phyloP scores from a whole-genome alignment of 1,140 invertebrate genomes.

The Pogonomyrmex californicus region DNA sequence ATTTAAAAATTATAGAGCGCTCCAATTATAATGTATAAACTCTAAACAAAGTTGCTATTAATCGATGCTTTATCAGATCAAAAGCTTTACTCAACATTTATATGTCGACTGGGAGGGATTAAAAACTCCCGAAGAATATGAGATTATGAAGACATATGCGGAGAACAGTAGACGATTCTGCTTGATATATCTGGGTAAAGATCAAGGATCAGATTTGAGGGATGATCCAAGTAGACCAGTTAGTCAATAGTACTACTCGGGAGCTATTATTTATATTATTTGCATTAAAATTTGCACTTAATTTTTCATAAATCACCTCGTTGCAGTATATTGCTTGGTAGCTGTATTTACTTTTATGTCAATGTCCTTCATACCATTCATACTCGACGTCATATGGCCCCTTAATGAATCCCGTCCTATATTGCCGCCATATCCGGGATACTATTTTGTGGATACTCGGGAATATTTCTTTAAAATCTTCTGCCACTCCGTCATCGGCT shows the following conservation, averaged over 20 bases:
- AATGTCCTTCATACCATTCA: constrained; percentile 5
- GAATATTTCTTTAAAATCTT: constrained; percentile 52
- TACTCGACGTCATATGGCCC: constrained; percentile 28
- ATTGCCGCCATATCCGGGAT: constrained; percentile 2
- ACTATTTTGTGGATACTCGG: constrained; percentile 46
- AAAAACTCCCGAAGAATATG: background rate
- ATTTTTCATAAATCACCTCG: background rate
- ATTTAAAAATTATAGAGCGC: too few relatives aligned
- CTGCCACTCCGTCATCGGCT: background rate
- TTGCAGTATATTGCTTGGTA: constrained; percentile 19
- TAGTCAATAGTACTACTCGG: too few relatives aligned
- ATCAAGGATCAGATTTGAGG: background rate
- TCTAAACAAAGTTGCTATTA: background rate
- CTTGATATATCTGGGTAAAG: constrained; percentile 1
- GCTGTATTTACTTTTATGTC: background rate
- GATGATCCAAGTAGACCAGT: background rate
- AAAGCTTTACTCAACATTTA: constrained; percentile 5
- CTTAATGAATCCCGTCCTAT: constrained; percentile 50
- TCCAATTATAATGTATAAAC: too few relatives aligned
- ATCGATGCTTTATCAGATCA: constrained; percentile 25
- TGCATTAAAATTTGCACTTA: background rate
- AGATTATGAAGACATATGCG: constrained; percentile 37
- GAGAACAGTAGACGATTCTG: constrained; percentile 1
- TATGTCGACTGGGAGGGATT: constrained; percentile 7
- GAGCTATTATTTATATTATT: too few relatives aligned